Conservation (phyloP, 53 echinoderm and acorn worm species). For the Holothuria scabra region DNA sequence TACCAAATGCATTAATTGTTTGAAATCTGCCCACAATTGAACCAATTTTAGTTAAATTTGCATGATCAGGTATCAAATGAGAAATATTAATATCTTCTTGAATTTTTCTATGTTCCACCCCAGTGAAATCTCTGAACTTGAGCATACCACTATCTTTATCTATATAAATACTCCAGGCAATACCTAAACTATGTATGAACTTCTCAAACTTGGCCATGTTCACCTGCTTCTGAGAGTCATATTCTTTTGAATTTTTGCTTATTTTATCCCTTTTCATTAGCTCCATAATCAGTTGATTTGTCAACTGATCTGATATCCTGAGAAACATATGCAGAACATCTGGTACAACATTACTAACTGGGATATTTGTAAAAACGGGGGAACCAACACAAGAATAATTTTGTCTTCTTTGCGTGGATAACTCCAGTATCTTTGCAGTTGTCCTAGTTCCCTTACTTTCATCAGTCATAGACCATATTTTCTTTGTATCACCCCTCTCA, state of each 20-base stretch:
- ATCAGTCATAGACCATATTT: constrained; percentile 1
- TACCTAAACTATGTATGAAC: neutral
- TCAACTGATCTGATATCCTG: constrained; percentile 2
- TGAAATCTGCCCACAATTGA: neutral
- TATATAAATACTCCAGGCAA: neutral
- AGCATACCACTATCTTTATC: constrained; percentile 1
- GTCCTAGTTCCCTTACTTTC: neutral
- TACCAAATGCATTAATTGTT: neutral
- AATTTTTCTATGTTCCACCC: constrained; percentile 3
- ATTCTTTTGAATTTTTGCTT: neutral
- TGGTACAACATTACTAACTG: neutral
- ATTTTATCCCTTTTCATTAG: constrained; percentile 20
- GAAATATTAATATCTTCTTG: neutral
- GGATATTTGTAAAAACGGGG: neutral
- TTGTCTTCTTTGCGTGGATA: neutral
- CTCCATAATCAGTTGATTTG: constrained; percentile 1
- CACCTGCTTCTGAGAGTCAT: neutral
- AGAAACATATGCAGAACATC: neutral
- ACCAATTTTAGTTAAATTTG: neutral
- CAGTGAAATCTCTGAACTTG: constrained; percentile 6
- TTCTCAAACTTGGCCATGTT: constrained; percentile 14
- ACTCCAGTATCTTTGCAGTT: neutral
- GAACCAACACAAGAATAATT: neutral
- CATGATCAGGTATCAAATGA: neutral
- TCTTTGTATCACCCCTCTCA: neutral